A percentile compares a stretch with the other conserved stretches of the same genome.
Conservation (phyloP, 2,113 vertebrate genomes). For the Gavialis gangeticus region DNA sequence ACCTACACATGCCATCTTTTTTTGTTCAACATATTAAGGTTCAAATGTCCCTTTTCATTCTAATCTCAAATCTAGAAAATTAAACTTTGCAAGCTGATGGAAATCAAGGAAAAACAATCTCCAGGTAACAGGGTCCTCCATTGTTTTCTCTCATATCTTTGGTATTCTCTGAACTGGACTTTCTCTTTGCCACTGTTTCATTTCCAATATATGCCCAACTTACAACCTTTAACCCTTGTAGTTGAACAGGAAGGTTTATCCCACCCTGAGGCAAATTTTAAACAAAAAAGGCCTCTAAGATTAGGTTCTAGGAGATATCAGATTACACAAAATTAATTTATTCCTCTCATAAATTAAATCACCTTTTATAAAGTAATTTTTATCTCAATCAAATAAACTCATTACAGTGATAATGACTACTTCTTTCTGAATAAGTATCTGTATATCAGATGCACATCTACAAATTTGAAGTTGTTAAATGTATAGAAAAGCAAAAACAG, state of each 20-base stretch:
- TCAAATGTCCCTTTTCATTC: not conserved
- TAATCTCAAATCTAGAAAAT: not conserved
- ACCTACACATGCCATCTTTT: fast-evolving
- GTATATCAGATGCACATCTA: not conserved
- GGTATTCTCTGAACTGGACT: not conserved
- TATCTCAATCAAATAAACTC: not conserved
- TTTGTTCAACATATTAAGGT: not conserved
- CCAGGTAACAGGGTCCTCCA: fast-evolving
- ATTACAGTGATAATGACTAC: not conserved
- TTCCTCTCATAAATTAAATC: not conserved
- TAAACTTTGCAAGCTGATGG: not conserved
- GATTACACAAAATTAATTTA: not conserved
- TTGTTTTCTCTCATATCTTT: not conserved
- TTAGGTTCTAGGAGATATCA: not conserved
- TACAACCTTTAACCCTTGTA: not conserved
- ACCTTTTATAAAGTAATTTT: not conserved
- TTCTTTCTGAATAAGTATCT: not conserved
- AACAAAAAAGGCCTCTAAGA: not conserved
- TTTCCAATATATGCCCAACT: not conserved
- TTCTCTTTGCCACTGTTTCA: fast-evolving
- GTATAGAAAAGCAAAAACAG: not conserved
- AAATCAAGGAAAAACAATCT: not conserved
- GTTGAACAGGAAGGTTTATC: too few relatives aligned
- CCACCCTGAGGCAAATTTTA: not conserved
- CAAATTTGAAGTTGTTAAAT: constrained; percentile 4